Base-by-base conservation (phyloP, 2,888 invertebrate species). In the Mimumesa dahlbomi region DNA sequence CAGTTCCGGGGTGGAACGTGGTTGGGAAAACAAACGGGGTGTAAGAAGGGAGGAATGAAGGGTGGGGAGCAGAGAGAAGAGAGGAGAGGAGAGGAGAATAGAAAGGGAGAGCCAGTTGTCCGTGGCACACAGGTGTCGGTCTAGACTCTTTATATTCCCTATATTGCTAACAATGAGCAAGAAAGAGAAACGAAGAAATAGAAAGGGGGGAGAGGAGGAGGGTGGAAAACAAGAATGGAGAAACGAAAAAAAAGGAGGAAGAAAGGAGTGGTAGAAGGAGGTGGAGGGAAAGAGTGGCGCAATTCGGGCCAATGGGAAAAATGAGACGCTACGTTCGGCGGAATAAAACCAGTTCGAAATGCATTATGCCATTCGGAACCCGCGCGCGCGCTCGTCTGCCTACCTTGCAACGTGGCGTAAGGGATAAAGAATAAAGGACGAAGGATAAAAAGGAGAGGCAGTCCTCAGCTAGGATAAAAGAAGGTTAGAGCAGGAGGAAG, bases 121-220 rank as follows among this genome's bases (percentile, higher is more conserved):
- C 72, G 63, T 82, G 69, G 77, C 81, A 86, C 81, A 85, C 88
- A 88, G 88, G 88, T 88, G 88, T 88, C 85, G 87, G 88, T 88
- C 88, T 88, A 88, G 87, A 88, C 88, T 87, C 81, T 85, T 86
- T 84, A 83, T 86, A 52, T 29, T 59, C 56, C 36, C 54, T 31
- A 31, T 54, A 45, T 38, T 46, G 53, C 53, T 70, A 56, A 54
- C 54, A 58, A 66, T 56, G 40, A 45, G 71, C 25, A 22, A 68
- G 67, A 65, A 56, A 58, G 69, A 62, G 69, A 57, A 16, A 38
- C 34, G 57, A 53, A 59, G 62, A 40, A 63, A 43, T 38, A 50
- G 64, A 13, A 21, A 42, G 16, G 13, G 40, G 13, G 31, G 45
- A 11, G 6, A 16, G 38, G 50, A 36, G n/a, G 52, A 56, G 56